Evolutionary conservation across 2,888 invertebrate species (phyloP).

Genomic region (Apodemia zela): DNA sequence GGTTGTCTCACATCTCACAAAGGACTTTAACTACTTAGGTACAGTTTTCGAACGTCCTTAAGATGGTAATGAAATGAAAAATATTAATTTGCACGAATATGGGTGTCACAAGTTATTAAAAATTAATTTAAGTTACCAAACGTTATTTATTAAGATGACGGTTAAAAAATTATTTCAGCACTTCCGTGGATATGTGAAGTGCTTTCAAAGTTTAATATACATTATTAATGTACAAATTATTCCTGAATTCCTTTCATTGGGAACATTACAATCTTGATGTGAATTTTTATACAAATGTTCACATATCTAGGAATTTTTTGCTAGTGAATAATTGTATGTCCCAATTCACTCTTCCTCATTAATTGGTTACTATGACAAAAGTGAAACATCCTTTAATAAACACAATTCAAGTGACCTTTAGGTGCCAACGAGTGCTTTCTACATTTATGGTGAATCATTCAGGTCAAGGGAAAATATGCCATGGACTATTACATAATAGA

Average conservation of each 20-base stretch:
- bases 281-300: not conserved
- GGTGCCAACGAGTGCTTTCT: slow-evolving; percentile 35
- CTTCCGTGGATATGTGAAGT: too few species aligned
- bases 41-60: too few species aligned
- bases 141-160: too few species aligned
- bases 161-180: too few species aligned
- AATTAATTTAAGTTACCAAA: too few species aligned
- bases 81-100: too few species aligned
- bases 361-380: slow-evolving; percentile 55
- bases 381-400: slow-evolving; percentile 63
- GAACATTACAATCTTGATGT: not conserved
- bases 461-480: slow-evolving; percentile 37
- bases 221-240: not conserved
- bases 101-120: too few species aligned
- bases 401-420: slow-evolving; percentile 50
- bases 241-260: not conserved
- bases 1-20: too few species aligned
- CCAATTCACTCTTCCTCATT: slow-evolving; percentile 76
- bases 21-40: too few species aligned
- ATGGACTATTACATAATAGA: slow-evolving; percentile 23
- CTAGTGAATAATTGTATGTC: slow-evolving; percentile 22
- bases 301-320: slow-evolving; percentile 12
- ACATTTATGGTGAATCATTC: slow-evolving; percentile 36
- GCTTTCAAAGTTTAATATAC: not conserved
- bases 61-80: too few species aligned